Conservation (phyloP, 2,888 invertebrate genomes). For the Xestia sexstrigata region DNA sequence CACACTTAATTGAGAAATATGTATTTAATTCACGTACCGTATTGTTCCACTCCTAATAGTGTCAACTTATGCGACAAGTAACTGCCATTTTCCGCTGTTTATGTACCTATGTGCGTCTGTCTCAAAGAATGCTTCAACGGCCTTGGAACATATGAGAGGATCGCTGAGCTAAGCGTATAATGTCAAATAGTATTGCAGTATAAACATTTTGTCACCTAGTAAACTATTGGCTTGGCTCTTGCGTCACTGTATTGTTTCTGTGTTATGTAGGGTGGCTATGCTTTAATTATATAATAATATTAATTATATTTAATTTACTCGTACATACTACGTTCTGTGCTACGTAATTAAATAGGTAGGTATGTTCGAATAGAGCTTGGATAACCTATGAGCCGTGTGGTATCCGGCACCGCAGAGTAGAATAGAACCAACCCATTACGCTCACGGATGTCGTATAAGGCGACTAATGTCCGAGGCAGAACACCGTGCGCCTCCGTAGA, state of each 20-base stretch:
- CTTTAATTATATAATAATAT: no score
- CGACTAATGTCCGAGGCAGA: no score
- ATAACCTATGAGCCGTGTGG: no score
- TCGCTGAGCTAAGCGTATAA: slow-evolving; percentile 71
- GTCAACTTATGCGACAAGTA: slow-evolving; percentile 1
- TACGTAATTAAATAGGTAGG: background rate
- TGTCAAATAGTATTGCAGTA: slow-evolving; percentile 83
- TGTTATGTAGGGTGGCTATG: slow-evolving; percentile 75
- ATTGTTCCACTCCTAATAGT: slow-evolving; percentile 34
- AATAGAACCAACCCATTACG: no score
- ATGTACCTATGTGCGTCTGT: slow-evolving; percentile 29
- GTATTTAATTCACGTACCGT: slow-evolving; percentile 24
- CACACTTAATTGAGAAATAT: background rate
- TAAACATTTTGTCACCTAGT: slow-evolving; percentile 85
- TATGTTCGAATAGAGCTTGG: background rate
- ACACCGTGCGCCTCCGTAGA: no score
- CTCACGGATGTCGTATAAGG: no score
- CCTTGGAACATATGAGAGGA: slow-evolving; percentile 70
- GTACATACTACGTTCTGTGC: background rate
- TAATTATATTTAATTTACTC: background rate
- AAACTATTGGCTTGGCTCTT: slow-evolving; percentile 82
- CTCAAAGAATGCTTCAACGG: slow-evolving; percentile 54
- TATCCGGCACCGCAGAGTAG: no score
- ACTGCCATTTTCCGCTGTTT: slow-evolving; percentile 42
- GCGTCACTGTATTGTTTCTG: slow-evolving; percentile 82